Conservation (phyloP, 2,888 invertebrate genomes). For the Hydrotaea cyrtoneurina region DNA sequence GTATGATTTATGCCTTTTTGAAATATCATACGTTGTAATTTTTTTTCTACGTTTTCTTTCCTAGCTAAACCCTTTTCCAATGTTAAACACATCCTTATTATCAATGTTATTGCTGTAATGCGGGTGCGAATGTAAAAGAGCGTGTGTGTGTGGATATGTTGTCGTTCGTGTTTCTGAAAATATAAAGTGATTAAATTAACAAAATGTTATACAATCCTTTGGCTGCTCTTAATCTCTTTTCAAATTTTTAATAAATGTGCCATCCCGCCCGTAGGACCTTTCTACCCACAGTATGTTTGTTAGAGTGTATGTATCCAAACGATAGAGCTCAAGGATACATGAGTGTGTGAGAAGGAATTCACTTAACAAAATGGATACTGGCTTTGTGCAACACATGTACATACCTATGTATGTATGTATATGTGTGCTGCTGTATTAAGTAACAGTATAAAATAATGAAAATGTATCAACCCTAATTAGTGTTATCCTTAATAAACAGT, state of each 20-base stretch:
- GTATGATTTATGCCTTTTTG: constrained; percentile 6
- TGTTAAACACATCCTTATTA: constrained; percentile 31
- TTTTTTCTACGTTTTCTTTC: not conserved
- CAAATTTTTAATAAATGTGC: constrained; percentile 37
- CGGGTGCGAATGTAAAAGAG: not conserved
- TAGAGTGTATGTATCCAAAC: too few species aligned
- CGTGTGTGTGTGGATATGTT: not conserved
- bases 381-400: not conserved
- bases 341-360: constrained; percentile 6
- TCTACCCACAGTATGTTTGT: too few species aligned
- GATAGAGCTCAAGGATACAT: not conserved
- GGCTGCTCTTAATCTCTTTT: constrained; percentile 40
- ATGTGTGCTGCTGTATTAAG: constrained; percentile 15
- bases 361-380: not conserved
- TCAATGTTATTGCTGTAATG: not conserved
- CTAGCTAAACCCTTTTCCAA: not conserved
- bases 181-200: constrained; percentile 47
- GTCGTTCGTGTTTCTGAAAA: not conserved
- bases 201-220: constrained; percentile 51
- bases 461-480: constrained; percentile 51
- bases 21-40: not conserved
- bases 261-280: not conserved
- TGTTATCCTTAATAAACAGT: constrained; percentile 52
- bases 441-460: constrained; percentile 45
- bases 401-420: not conserved